A percentile compares a stretch with the other conserved stretches of the same genome.
Conservation (phyloP, 2,888 invertebrate species). For the Terebella lapidaria region DNA sequence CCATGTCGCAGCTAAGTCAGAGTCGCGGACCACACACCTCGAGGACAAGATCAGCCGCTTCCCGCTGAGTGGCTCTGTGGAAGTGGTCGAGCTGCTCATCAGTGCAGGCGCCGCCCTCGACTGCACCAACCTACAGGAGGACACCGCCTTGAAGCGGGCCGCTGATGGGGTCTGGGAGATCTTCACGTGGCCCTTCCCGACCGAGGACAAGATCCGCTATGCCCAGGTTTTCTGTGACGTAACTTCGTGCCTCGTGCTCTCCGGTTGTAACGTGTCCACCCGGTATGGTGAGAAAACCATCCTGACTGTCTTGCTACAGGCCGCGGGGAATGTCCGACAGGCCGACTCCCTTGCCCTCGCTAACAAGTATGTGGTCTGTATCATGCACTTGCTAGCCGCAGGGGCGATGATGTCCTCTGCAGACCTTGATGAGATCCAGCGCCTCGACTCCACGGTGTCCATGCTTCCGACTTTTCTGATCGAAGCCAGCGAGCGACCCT, state of each 20-base stretch:
- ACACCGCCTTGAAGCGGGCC: conserved; percentile 11
- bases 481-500: neutral
- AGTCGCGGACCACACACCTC: neutral
- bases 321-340: neutral
- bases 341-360: neutral
- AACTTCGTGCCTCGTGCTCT: neutral
- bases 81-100: neutral
- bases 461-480: neutral
- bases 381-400: neutral
- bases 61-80: neutral
- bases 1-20: conserved; percentile 12
- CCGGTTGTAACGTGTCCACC: neutral
- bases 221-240: neutral
- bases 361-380: neutral
- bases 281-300: neutral
- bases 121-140: neutral
- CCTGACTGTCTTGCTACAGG: neutral
- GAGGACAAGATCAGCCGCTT: neutral
- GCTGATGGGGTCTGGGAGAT: neutral
- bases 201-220: neutral
- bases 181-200: neutral
- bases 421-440: neutral
- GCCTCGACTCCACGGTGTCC: neutral
- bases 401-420: neutral
- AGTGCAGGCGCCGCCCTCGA: neutral